phyloP scores from a whole-genome alignment of 1,140 invertebrate species.

The Dinoponera quadriceps region DNA sequence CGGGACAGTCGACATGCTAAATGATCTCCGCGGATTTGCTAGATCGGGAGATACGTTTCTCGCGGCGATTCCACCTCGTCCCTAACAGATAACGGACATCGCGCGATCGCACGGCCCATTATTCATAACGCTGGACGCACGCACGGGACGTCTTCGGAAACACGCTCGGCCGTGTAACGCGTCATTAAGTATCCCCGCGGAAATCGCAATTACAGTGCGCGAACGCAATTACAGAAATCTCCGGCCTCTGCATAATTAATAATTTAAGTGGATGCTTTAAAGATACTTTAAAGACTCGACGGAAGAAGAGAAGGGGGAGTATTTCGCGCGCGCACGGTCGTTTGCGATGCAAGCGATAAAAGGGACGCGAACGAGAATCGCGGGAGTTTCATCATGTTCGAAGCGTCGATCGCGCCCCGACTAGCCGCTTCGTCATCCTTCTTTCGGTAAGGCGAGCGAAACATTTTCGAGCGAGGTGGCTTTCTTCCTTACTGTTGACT shows the following conservation, averaged over 20 bases:
- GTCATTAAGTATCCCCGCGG: constrained; percentile 38
- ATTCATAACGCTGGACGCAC: constrained; percentile 27
- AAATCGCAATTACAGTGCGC: not conserved
- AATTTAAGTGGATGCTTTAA: constrained; percentile 11
- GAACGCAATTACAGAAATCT: constrained; percentile 43
- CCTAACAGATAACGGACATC: not conserved
- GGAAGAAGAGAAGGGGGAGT: too few relatives aligned
- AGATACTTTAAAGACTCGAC: too few relatives aligned
- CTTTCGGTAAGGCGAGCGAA: not conserved
- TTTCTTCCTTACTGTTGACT: not conserved
- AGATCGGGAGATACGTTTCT: not conserved
- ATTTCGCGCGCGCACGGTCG: not conserved
- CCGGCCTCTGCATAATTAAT: constrained; percentile 43
- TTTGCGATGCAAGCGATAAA: too few relatives aligned
- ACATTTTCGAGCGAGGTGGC: not conserved
- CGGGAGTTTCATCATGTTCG: too few relatives aligned
- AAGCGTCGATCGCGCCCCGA: too few relatives aligned
- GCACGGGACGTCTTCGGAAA: constrained; percentile 35
- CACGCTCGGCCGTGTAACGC: constrained; percentile 27
- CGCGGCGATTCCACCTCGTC: constrained; percentile 13
- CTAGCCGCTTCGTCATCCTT: not conserved
- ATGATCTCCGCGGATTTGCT: too few relatives aligned
- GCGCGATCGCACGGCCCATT: constrained; percentile 18
- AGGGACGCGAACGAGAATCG: too few relatives aligned
- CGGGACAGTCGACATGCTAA: too few relatives aligned